Base-by-base conservation (phyloP, 1,140 invertebrate species). In the Amyelois transitella region DNA sequence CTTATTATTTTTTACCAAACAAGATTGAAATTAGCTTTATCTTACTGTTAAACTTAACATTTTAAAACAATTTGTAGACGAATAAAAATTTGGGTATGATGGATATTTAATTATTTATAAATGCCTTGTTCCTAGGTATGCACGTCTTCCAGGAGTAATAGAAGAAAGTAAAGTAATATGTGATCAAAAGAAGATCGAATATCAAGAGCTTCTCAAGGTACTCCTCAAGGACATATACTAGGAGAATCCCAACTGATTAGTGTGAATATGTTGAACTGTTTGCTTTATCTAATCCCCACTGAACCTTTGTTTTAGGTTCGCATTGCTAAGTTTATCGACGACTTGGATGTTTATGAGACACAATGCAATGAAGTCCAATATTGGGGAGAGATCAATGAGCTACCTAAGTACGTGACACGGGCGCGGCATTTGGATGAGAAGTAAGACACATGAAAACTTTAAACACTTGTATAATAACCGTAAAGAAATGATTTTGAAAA, bases 291-390 rank as follows among this genome's bases (percentile, higher is more conserved):
- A 14, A 38, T 14, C 1, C 12, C 10, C 10, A 6, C 3, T 32
- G 25, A 2, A 38, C 5, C 32, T 32, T 6, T 38, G 12, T 60
- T 69, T 20, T 56, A 91, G 80, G 91, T 91, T 8, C 88, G 88
- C 28, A 93, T 93, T 5, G 83, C 91, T 44, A 92, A 92, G 67
- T 97, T 98, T 73, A 89, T 91, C 51, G 92, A 95, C 32, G 96
- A 98, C 66, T 80, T 99, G 50, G 92, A 95, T 32, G 81, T 92
- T 8, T 97, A 96, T 73, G 92, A 91, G 19, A 92, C 92, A 60
- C 93, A 97, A 77, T 93, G 96, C 22, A 93, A 97, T 51, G 95
- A 97, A 66, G 93, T 98, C 71, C 92, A 96, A 64, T 92, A 94
- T 51, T 97, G 95, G 90, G 97, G 96, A 1, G 95, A 98, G 61